These are phyloP conservation scores for Etheostoma spectabile DNA, from an alignment of 2,113 vertebrate genomes.

Conservation along the genomic window DNA sequence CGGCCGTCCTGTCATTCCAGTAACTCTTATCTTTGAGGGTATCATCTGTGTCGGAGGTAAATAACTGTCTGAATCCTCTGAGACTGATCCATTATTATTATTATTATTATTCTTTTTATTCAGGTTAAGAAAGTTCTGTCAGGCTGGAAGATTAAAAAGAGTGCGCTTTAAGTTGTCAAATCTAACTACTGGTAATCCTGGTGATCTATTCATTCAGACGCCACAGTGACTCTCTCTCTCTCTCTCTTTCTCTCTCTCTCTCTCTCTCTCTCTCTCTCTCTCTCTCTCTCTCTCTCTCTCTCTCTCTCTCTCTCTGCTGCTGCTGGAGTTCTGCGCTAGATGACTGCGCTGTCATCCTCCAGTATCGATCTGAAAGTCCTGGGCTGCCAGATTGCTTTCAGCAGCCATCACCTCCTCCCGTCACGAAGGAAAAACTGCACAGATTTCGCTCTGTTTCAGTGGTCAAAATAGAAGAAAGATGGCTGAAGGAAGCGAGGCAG, in stretches of 20 bases:
- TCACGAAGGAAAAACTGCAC: constrained; percentile 55
- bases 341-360: constrained; percentile 18
- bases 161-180: constrained; percentile 14
- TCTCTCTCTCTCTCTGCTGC: no score
- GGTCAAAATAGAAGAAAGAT: constrained; percentile 1
- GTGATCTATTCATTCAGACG: constrained; percentile 50
- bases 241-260: neutral
- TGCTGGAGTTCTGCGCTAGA: constrained; percentile 4
- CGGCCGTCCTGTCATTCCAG: neutral
- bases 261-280: constrained; percentile 1
- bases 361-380: constrained; percentile 62
- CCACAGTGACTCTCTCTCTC: constrained; percentile 3
- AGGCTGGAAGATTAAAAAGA: constrained; percentile 30
- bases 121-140: constrained; percentile 38
- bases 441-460: constrained; percentile 32
- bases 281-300: constrained; percentile 1
- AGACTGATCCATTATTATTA: constrained; percentile 27
- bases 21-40: constrained; percentile 3
- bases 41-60: constrained; percentile 2
- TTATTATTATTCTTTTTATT: constrained; percentile 15
- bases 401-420: constrained; percentile 59
- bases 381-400: constrained; percentile 64
- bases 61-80: neutral
- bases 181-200: constrained; percentile 36
- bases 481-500: neutral